Conservation (phyloP, 2,888 invertebrate genomes). For the Catocala nupta region DNA sequence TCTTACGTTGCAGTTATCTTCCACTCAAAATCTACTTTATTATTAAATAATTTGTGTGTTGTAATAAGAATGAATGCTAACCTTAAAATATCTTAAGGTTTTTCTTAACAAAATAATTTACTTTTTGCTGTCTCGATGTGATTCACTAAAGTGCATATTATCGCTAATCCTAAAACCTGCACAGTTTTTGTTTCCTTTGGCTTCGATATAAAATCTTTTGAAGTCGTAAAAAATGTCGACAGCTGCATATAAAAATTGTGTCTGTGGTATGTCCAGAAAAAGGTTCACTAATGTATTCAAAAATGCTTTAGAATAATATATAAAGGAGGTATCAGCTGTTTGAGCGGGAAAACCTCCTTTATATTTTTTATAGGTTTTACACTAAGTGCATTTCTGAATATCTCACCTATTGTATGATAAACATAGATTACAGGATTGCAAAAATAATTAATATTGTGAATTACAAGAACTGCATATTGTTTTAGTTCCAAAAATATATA, state of each 20-base stretch:
- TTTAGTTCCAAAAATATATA: conserved; percentile 19
- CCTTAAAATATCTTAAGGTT: background rate
- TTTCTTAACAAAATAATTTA: conserved; percentile 17
- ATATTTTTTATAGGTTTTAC: too few species aligned
- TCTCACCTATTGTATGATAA: too few species aligned
- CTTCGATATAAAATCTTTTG: conserved; percentile 28
- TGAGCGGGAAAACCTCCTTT: too few species aligned
- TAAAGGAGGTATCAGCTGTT: too few species aligned
- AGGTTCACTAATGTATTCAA: background rate
- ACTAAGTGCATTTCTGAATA: too few species aligned
- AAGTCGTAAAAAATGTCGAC: conserved; percentile 28
- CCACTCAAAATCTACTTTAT: too few species aligned
- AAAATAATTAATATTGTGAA: background rate
- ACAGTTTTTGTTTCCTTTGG: conserved; percentile 33
- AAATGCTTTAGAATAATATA: background rate
- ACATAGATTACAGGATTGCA: too few species aligned
- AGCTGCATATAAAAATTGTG: conserved; percentile 12
- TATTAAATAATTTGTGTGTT: too few species aligned
- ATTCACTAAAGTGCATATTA: conserved; percentile 52
- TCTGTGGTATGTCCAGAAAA: background rate
- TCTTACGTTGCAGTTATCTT: too few species aligned
- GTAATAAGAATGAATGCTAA: too few species aligned
- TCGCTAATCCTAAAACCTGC: conserved; percentile 42
- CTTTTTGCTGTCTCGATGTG: conserved; percentile 37
- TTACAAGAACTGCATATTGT: background rate